Evolutionary conservation across 2,888 invertebrate genomes (phyloP), one percentile per base, ranked within the genome.

Genomic region (Geophilus truncorum): DNA sequence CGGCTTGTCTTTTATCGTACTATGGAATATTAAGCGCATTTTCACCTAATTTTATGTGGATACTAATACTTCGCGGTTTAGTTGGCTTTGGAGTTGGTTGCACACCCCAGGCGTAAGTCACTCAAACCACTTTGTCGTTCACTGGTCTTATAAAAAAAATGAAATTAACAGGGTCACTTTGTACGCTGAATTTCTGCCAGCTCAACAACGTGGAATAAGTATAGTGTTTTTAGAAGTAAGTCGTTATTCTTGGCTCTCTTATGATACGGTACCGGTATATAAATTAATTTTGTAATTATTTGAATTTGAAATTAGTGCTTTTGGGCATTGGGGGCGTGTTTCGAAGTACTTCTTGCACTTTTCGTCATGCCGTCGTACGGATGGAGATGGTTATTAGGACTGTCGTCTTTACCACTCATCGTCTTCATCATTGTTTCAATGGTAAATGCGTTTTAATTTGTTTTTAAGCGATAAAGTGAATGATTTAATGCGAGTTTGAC

Each of bases 71-170:
- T n/a, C 90, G 97, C 86, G 94, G 96, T 15, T 90, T 97, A 9
- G 97, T 97, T 12, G 97, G 98, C 75, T 96, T 98, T 89, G 96
- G 97, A 23, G 96, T 97, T 85, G 97, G 97, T 84, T 97, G 97
- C 86, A 95, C 96, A 45, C 97, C 97, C 80, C 97, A 98, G 88
- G 96, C 97, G 96, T 96, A 90, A 93, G 94, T 92, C n/a, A n/a
- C n/a, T n/a, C n/a, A n/a, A n/a, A n/a, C n/a, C n/a, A n/a, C n/a
- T n/a, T n/a, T n/a, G n/a, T n/a, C n/a, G n/a, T n/a, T n/a, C n/a
- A n/a, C n/a, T n/a, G n/a, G n/a, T n/a, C n/a, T n/a, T n/a, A n/a
- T n/a, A n/a, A n/a, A n/a, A 18, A 32, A n/a, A 4, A 62, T 25
- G 21, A 4, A 57, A 75, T 76, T 76, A n/a, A 70, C 90, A 96